Conservation (phyloP, 2,113 vertebrate species). For the Sylvia atricapilla region DNA sequence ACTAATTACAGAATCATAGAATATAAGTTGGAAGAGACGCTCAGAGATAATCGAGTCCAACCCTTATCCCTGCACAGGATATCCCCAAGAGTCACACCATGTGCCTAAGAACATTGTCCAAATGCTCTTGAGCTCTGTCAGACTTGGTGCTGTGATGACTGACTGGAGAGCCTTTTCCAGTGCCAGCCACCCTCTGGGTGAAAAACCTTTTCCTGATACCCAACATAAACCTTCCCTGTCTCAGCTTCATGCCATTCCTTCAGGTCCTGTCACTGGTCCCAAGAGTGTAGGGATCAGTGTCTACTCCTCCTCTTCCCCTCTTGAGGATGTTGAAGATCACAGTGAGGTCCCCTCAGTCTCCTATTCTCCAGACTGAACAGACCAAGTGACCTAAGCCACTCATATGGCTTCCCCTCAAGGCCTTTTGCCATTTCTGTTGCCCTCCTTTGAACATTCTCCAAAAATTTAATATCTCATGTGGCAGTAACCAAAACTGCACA, state of each 20-base stretch:
- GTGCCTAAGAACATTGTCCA: not conserved
- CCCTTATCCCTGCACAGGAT: not conserved
- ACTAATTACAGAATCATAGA: not conserved
- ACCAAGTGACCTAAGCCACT: accelerated
- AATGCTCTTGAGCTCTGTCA: not conserved
- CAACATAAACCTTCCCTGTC: not conserved
- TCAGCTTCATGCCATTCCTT: not conserved
- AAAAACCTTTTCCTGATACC: not conserved
- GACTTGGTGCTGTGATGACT: not conserved
- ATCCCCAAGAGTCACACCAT: not conserved
- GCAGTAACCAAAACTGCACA: not conserved
- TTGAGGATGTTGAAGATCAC: not conserved
- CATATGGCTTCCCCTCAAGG: accelerated
- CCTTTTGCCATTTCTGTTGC: not conserved
- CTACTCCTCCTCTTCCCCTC: not conserved
- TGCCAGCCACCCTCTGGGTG: not conserved
- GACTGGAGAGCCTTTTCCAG: not conserved
- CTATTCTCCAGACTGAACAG: not conserved
- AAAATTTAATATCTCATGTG: too few relatives aligned
- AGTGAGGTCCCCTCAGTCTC: not conserved
- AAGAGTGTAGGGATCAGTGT: not conserved
- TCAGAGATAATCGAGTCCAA: not conserved
- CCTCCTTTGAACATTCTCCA: not conserved
- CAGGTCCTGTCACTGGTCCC: not conserved
- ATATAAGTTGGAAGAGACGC: not conserved